Base-by-base conservation (phyloP, 1,140 invertebrate genomes). In the Cecropterus lyciades region DNA sequence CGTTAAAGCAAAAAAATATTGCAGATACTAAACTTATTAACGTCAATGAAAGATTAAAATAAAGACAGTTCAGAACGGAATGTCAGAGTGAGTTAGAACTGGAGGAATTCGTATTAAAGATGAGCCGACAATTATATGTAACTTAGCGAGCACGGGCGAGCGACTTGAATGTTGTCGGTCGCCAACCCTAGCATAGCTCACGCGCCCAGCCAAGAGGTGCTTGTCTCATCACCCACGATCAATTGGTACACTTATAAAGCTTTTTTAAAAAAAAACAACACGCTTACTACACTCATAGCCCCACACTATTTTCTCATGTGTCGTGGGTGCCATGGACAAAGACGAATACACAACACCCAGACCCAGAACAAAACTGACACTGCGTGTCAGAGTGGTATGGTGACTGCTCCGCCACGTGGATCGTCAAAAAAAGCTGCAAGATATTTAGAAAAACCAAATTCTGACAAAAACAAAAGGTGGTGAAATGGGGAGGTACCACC, bases 51-150 rank as follows among this genome's bases (percentile, higher is more conserved):
- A 27, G 56, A 60, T 27, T 59, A 59, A 59, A 59, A 59, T 59
- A 46, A 59, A 46, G 55, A 59, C 14, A 45, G 55, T 46, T 15
- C 40, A 45, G 42, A 24, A 10, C 43, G 46, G 57, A 62, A 62
- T 62, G 45, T 62, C 57, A 49, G 5, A 62, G 30, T 62, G 59
- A 62, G 59, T 64, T 64, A 64, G 60, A 64, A 64, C 60, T 52
- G 37, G 37, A 64, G 60, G 60, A 64, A 64, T 64, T 64, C 37
- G 37, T 53, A 53, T 64, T 64, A 42, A 64, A 52, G 60, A 64
- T 64, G 60, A 64, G 40, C 60, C 60, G 60, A 64, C 60, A 64
- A 53, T 64, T 64, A 64, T 45, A 64, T 45, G 60, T 63, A 63
- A 64, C 37, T 53, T 53, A 64, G 37, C 60, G 60, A 52, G 60